Evolutionary conservation across 1,140 invertebrate genomes (phyloP), one percentile per base, ranked within the genome.

Genomic region (Lethrus apterus): DNA sequence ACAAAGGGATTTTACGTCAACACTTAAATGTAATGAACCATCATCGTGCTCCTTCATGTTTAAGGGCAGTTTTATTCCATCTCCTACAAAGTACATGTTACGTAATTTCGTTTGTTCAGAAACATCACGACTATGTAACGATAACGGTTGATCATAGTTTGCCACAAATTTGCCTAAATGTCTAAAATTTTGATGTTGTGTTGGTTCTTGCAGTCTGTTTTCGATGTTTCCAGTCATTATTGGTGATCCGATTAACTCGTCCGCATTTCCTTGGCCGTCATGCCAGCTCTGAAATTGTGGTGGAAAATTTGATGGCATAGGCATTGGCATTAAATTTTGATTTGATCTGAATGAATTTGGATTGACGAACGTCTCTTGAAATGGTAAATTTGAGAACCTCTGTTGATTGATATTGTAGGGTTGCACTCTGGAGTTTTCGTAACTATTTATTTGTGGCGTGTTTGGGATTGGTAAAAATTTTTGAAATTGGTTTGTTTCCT

Each of bases 31-130:
- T 3, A 51, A 20, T 5, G 52, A 47, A 11, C 52, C 52, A 29
- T 54, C 52, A 5, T 46, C 19, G 32, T 51, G 29, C 34, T 41
- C 21, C 8, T 48, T 46, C 49, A 54, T 48, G 29, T 48, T 50
- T 29, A 54, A 32, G n/a, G 52, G 52, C 7, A 54, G 20, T 35
- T 48, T 36, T 10, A 54, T 54, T 40, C 52, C 52, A 33, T 51
- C 45, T 4, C 52, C 52, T 11, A 54, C 23, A 24, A 54, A 54
- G 26, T 51, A 54, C 24, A 54, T 41, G 13, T 44, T 31, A 7
- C 42, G 23, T 11, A 38, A 38, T 21, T 38, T 46, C 24, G 44
- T 33, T 15, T 50, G 47, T 4, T 48, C 30, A 13, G 23, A 38
- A 4, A 52, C 33, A 33, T 52, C 50, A 15, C 50, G 17, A 13